Conservation (phyloP, 2,888 invertebrate species). For the Periphyllus acericola region DNA sequence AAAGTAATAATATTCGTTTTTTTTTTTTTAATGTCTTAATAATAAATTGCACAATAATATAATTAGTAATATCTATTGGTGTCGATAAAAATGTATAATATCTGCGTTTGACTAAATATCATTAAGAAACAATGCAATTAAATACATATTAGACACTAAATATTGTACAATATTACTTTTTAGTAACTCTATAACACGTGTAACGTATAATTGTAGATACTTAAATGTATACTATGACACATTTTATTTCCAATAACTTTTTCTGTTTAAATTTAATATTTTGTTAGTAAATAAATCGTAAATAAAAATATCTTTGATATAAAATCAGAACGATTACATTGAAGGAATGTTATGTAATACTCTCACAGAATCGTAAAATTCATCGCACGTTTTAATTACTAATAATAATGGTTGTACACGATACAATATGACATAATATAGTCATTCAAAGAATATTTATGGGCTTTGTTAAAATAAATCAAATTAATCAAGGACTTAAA, state of each 20-base stretch:
- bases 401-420: not conserved
- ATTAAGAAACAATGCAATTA: too few relatives aligned
- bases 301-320: not conserved
- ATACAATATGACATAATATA: not conserved
- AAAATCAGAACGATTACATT: not conserved
- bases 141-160: too few relatives aligned
- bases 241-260: too few relatives aligned
- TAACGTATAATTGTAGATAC: too few relatives aligned
- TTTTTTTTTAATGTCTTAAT: not conserved
- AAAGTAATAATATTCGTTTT: not conserved
- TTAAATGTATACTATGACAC: too few relatives aligned
- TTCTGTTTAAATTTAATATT: not conserved
- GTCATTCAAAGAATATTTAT: not conserved
- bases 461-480: not conserved
- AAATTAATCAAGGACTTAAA: slow-evolving; percentile 22
- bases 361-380: not conserved
- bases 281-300: not conserved
- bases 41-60: not conserved
- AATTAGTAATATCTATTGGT: not conserved
- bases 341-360: not conserved
- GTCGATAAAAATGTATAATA: too few relatives aligned
- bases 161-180: too few relatives aligned
- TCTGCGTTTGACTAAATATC: too few relatives aligned
- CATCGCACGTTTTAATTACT: not conserved
- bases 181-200: too few relatives aligned